Conservation (phyloP, 2,888 invertebrate genomes). For the Anagyrus pseudococci region DNA sequence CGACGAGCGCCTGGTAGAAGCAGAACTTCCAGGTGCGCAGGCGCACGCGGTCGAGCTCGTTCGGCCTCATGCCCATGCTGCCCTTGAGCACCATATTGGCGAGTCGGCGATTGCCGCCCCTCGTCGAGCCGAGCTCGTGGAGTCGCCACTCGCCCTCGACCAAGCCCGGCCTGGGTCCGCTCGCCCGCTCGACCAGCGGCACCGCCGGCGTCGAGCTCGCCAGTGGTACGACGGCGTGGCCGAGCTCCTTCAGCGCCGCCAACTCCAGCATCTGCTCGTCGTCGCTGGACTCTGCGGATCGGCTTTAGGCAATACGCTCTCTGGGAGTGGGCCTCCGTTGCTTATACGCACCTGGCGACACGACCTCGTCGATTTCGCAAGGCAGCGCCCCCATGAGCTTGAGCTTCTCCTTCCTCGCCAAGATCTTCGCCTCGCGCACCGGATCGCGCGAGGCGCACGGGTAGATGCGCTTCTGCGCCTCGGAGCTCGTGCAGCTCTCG, state of each 20-base stretch:
- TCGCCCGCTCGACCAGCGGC: conserved; percentile 44
- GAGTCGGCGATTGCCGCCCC: conserved; percentile 41
- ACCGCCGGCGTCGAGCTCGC: neutral
- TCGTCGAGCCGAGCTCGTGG: conserved; percentile 42
- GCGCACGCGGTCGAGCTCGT: conserved; percentile 46
- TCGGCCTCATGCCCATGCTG: conserved; percentile 52
- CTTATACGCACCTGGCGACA: conserved; percentile 22
- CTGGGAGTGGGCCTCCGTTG: too few relatives aligned
- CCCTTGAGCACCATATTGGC: conserved; percentile 51
- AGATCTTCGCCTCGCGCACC: conserved; percentile 35
- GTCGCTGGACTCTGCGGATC: conserved; percentile 26
- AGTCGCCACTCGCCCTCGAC: conserved; percentile 53
- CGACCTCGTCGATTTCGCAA: conserved; percentile 40
- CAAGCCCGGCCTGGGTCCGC: conserved; percentile 50
- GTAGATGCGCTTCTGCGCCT: conserved; percentile 46
- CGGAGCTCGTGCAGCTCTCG: neutral
- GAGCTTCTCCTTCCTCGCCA: conserved; percentile 36
- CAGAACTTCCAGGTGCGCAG: conserved; percentile 57
- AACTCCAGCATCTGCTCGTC: conserved; percentile 44
- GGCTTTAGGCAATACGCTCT: neutral
- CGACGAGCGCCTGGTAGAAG: conserved; percentile 53
- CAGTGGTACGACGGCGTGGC: conserved; percentile 50
- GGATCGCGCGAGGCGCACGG: conserved; percentile 46
- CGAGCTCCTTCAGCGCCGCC: conserved; percentile 50
- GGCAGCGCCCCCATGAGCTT: conserved; percentile 43